phyloP scores from a whole-genome alignment of 2,888 invertebrate species.

The Steinernema hermaphroditum region DNA sequence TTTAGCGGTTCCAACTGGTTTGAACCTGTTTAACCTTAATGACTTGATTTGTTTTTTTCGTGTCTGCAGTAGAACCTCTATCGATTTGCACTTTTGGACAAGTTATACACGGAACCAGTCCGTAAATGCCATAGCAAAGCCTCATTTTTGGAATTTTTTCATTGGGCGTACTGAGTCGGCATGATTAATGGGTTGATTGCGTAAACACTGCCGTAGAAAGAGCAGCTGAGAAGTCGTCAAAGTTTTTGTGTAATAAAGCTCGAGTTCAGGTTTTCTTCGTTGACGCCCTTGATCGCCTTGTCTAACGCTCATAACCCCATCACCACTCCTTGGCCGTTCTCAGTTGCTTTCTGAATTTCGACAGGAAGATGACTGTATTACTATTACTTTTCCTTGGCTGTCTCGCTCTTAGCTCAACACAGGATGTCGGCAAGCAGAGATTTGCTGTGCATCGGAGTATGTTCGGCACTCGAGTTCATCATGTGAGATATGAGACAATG shows the following conservation, averaged over 20 bases:
- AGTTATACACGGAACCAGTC: background rate
- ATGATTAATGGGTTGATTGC: background rate
- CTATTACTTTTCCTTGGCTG: background rate
- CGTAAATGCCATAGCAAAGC: background rate
- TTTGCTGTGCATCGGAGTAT: constrained; percentile 25
- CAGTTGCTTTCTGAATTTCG: background rate
- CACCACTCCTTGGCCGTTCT: background rate
- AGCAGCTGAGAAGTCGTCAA: background rate
- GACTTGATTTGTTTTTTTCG: too few relatives aligned
- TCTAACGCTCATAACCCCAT: background rate
- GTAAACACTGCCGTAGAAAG: background rate
- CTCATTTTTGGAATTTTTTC: background rate
- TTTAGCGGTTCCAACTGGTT: too few relatives aligned
- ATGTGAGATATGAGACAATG: constrained; percentile 34
- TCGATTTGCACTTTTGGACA: too few relatives aligned
- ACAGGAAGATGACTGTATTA: background rate
- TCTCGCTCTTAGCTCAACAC: background rate
- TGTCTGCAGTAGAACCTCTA: too few relatives aligned
- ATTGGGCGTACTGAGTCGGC: background rate
- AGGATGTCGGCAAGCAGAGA: background rate
- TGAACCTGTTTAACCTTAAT: too few relatives aligned
- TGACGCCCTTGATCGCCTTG: background rate
- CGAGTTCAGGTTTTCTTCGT: constrained; percentile 8
- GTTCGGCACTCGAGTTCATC: background rate
- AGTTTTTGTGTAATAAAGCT: constrained; percentile 8